Base-by-base conservation (phyloP, 2,797 vertebrate genomes). In the Phaenicophaeus curvirostris region DNA sequence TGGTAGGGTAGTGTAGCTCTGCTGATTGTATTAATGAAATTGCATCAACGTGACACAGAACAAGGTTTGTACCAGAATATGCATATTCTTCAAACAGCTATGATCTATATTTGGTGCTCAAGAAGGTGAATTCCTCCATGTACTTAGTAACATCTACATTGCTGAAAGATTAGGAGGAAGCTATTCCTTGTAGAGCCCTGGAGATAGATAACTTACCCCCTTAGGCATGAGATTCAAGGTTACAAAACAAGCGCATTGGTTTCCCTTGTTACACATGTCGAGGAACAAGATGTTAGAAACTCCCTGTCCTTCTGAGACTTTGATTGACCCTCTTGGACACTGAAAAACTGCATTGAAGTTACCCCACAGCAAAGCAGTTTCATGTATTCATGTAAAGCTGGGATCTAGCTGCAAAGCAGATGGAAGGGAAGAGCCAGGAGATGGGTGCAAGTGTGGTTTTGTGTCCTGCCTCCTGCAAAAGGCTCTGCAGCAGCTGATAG, bases 181-280 rank as follows among this genome's bases (percentile, higher is more conserved):
- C 72, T 61, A 2, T 48, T 91, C 69, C 87, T 68, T 51, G 9
- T 58, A 25, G 66, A 77, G 66, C 35, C 57, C 54, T 85, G 72
- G 37, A 78, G 61, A 28, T 37, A 30, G 58, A 85, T 86, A 63
- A 37, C 31, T 91, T 77, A 76, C 28, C 74, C 73, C 82, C 79
- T 33, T 73, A 93, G 87, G 79, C 82, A 54, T 11, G 58, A 73
- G 51, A 30, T 54, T 84, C 69, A 42, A 35, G 51, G 79, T 37
- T 76, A 66, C 63, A 89, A 62, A 84, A 79, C n/a, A 79, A 94
- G 46, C 79, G 95, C 77, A 88, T 76, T 68, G 79, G 31, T 83
- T 84, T 73, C 79, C 7, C 2, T 30, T 84, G 9, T 5, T 55
- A 33, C 62, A 72, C 11, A 0, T 9, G 15, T 28, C 1, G 5